Percentiles rank a stretch among this genome's conserved stretches.
Conservation (phyloP, 1,140 invertebrate genomes). For the Bilobella aurantiaca region DNA sequence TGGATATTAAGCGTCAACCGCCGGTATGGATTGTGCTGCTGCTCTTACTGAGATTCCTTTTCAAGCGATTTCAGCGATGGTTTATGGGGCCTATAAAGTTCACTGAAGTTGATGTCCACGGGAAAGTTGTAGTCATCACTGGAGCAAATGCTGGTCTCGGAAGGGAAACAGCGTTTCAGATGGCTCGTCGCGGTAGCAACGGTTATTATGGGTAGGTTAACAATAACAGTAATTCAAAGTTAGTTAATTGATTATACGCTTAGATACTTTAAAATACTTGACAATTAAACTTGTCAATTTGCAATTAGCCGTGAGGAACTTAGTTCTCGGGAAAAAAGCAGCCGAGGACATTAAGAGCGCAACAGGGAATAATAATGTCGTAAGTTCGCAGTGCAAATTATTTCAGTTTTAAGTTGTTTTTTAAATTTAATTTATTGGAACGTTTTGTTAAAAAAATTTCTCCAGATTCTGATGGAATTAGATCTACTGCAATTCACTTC, state of each 20-base stretch:
- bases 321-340: conserved; percentile 2
- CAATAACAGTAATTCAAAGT: background rate
- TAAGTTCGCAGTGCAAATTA: background rate
- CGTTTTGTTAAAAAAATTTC: background rate
- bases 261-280: background rate
- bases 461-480: conserved; percentile 7
- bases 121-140: conserved; percentile 52
- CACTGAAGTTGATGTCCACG: conserved; percentile 35
- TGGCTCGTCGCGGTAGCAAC: conserved; percentile 54
- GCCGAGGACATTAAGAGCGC: conserved; percentile 9
- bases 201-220: conserved; percentile 55
- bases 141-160: conserved; percentile 46
- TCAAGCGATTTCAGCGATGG: background rate
- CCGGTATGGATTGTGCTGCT: background rate
- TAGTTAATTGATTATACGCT: background rate
- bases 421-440: conserved; percentile 23
- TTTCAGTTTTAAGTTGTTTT: background rate
- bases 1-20: background rate
- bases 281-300: background rate
- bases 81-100: background rate
- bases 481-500: conserved; percentile 2
- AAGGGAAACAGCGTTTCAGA: conserved; percentile 49
- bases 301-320: conserved; percentile 34
- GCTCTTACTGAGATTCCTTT: background rate
- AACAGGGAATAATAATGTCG: no score